Evolutionary conservation across 2,888 invertebrate species (phyloP), one percentile per base, ranked within the genome.

Genomic region (Seira ritae): DNA sequence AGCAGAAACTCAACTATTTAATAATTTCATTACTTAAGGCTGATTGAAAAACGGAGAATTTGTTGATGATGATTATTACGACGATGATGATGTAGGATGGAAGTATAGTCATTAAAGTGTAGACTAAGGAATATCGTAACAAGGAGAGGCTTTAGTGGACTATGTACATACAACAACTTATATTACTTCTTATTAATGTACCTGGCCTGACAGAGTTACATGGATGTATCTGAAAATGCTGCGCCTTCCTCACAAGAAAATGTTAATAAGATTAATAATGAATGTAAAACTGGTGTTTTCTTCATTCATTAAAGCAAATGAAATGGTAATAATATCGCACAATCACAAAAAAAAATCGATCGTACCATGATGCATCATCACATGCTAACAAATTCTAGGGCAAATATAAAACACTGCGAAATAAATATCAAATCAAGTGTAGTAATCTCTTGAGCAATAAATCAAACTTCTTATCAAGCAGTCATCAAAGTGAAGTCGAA

Each of bases 401-500:
- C 31, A 31, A 31, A 31, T 31, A 31, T 31, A 31, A 31, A 31
- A 31, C 31, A 31, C 31, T 31, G 31, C 31, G 31, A 31, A 31
- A 31, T 31, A 31, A 4, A 2, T 2, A 31, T 31, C 3, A 31
- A 31, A n/a, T n/a, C n/a, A n/a, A n/a, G n/a, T n/a, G 31, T 2
- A 31, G 2, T 31, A 31, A 31, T 31, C 31, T 42, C 24, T 50
- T 12, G 60, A n/a, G 80, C 73, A 72, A 80, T 80, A 80, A 80
- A 80, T 71, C 68, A 80, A 20, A 60, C 19, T 42, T 31, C 66
- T 80, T 80, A 80, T 80, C 73, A 42, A 0, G 55, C 68, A 67
- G 37, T 73, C 55, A 73, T 80, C 80, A 80, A 74, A 80, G 74
- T 68, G 46, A 74, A 80, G 69, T 50, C 24, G 60, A 55, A 76